Evolutionary conservation across 2,113 vertebrate genomes (phyloP).

Genomic region (Platichthys flesus): DNA sequence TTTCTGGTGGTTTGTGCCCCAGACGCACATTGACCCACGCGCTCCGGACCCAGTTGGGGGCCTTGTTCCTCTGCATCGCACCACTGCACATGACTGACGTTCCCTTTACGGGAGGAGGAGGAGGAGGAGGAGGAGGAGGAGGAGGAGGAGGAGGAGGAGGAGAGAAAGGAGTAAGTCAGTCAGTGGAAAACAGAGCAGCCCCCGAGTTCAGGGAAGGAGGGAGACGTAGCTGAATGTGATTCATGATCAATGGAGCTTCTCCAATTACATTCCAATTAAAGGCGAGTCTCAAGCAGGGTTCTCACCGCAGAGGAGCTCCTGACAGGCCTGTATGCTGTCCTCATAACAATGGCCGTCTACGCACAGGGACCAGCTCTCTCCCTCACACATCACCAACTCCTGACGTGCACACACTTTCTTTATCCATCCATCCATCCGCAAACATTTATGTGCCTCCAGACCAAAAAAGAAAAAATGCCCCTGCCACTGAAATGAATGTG

Average conservation of each 20-base stretch:
- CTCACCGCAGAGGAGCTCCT: constrained; percentile 47
- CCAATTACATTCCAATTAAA: constrained; percentile 81
- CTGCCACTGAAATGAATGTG: constrained; percentile 64
- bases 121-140: neutral
- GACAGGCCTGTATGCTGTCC: constrained; percentile 43
- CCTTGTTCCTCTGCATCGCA: constrained; percentile 80
- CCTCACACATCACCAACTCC: neutral
- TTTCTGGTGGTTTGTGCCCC: constrained; percentile 57
- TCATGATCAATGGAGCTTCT: constrained; percentile 79
- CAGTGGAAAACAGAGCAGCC: constrained; percentile 48
- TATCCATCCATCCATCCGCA: constrained; percentile 11
- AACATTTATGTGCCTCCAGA: neutral
- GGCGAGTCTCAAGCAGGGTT: constrained; percentile 49
- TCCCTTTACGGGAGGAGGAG: constrained; percentile 66
- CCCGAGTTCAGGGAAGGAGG: constrained; percentile 32
- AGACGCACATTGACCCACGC: constrained; percentile 80
- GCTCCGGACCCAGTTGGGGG: constrained; percentile 71
- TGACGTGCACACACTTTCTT: neutral
- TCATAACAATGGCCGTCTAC: constrained; percentile 42
- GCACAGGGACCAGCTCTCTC: constrained; percentile 19
- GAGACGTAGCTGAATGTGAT: constrained; percentile 61
- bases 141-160: neutral
- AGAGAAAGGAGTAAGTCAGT: constrained; percentile 27
- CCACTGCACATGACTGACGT: constrained; percentile 82
- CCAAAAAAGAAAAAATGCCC: neutral